phyloP scores from a whole-genome alignment of 2,888 invertebrate genomes.

The Lasioglossum oenotherae region DNA sequence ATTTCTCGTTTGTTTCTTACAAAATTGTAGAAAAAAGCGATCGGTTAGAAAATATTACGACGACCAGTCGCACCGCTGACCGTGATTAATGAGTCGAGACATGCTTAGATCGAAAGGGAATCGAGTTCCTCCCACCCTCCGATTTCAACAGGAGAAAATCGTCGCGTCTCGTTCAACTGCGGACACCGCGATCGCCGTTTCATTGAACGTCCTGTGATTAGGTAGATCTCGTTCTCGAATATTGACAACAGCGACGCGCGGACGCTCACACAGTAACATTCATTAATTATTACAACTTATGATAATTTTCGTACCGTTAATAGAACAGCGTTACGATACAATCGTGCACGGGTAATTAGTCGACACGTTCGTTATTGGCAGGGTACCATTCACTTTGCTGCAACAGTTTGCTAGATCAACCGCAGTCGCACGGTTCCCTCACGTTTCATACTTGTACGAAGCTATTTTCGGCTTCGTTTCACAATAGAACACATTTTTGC shows the following conservation, averaged over 20 bases:
- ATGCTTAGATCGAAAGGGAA: slow-evolving; percentile 18
- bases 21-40: slow-evolving; percentile 63
- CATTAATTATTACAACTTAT: slow-evolving; percentile 52
- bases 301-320: slow-evolving; percentile 50
- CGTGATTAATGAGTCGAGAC: slow-evolving; percentile 40
- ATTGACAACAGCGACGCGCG: slow-evolving; percentile 61
- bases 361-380: slow-evolving; percentile 39
- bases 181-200: slow-evolving; percentile 34
- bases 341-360: slow-evolving; percentile 62
- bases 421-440: not conserved
- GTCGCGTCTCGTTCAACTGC: slow-evolving; percentile 25
- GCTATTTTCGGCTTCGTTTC: not conserved
- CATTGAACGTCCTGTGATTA: slow-evolving; percentile 1
- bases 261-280: slow-evolving; percentile 56
- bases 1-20: slow-evolving; percentile 22
- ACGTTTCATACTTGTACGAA: not conserved
- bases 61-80: slow-evolving; percentile 28
- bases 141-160: not conserved
- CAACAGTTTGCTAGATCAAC: not conserved
- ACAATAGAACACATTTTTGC: not conserved
- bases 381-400: slow-evolving; percentile 15
- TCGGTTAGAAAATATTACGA: slow-evolving; percentile 52
- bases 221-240: slow-evolving; percentile 27
- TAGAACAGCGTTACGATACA: slow-evolving; percentile 58
- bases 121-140: not conserved